Evolutionary conservation across 1,140 invertebrate genomes (phyloP), one percentile per base, ranked within the genome.

Genomic region (Trinorchestia longiramus): DNA sequence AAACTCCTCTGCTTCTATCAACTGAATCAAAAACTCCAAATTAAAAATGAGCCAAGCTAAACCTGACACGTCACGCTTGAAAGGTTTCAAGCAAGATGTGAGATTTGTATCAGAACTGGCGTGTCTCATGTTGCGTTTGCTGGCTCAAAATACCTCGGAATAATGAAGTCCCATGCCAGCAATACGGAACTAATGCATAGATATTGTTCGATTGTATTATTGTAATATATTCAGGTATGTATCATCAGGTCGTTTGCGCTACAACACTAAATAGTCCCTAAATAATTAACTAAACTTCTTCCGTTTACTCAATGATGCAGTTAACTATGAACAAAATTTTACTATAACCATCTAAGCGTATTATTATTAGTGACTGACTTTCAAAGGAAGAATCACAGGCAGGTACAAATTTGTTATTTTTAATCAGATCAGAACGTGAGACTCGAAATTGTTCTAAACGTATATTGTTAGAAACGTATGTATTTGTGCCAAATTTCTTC

Each of bases 1-100:
- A 91, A 91, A 91, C 41, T 44, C 41, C 88, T 91, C 88, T 91
- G 11, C 88, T 41, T 91, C 88, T 43, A 43, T 91, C 88, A 91
- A 91, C 88, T 44, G 11, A 91, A 42, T 91, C 43, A 91, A 91
- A 77, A 91, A 91, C 88, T 91, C 88, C 41, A 91, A 91, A 91
- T 91, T 91, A 91, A 91, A 91, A 42, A 77, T 36, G 62, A 15
- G 62, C 62, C 15, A 77, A 36, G 62, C 28, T 15, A 77, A 77
- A 28, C 11, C 62, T 19, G 11, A 28, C 62, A 28, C 62, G 62
- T 77, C 62, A 36, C 62, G 36, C 28, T 77, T 28, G 11, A 15
- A 77, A 11, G 62, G 62, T 36, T 77, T 11, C 28, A 36, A 15
- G 28, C 62, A 77, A 36, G 62, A 28, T 77, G 62, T 77, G 15